phyloP scores from a whole-genome alignment of 2,113 vertebrate species.

The Tragelaphus imberbis region DNA sequence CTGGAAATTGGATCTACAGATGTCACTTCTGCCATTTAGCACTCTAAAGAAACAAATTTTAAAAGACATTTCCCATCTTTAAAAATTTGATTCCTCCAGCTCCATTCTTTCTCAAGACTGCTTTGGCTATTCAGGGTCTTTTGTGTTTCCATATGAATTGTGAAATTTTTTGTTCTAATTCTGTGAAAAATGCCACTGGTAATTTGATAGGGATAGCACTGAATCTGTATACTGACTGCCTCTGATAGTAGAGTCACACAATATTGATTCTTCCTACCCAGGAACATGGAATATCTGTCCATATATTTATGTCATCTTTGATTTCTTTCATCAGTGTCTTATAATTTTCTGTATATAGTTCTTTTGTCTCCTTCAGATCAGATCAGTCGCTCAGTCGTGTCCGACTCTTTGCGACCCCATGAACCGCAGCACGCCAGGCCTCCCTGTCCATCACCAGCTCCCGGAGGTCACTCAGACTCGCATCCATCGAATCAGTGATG shows the following conservation, averaged over 20 bases:
- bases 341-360: neutral
- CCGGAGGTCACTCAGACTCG: too few relatives aligned
- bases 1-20: neutral
- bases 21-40: neutral
- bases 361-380: neutral
- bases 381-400: too few relatives aligned
- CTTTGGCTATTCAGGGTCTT: neutral
- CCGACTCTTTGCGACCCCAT: too few relatives aligned
- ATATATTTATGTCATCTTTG: neutral
- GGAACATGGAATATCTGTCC: neutral
- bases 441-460: too few relatives aligned
- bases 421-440: too few relatives aligned
- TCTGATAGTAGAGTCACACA: neutral
- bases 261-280: neutral
- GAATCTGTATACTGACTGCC: neutral
- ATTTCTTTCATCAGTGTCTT: neutral
- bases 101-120: neutral
- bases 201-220: neutral
- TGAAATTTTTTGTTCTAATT: neutral
- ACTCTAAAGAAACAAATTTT: conserved; percentile 9
- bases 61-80: neutral
- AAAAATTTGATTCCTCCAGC: neutral
- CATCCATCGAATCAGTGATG: too few relatives aligned
- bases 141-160: neutral
- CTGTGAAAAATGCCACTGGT: neutral